Base-by-base conservation (phyloP, 2,113 vertebrate genomes). In the Protomyctophum bolini region DNA sequence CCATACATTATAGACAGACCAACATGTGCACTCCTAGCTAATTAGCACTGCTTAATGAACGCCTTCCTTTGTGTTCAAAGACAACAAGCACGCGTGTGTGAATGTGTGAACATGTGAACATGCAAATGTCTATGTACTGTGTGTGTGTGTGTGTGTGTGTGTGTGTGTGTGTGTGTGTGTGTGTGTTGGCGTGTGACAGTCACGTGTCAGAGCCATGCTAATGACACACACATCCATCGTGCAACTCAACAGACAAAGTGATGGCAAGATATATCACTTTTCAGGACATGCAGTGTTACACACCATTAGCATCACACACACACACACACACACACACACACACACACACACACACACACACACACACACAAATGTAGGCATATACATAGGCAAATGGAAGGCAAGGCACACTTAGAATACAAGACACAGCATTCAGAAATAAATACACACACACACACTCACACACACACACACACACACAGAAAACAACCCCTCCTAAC, bases 121-220 rank as follows among this genome's bases (percentile, higher is more conserved):
- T 68, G 76, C 75, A 77, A 65, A 76, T 41, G 74, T 45, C 59
- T 0, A 59, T 45, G 72, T 49, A n/a, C n/a, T n/a, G 45, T 10
- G 48, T 66, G 73, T 15, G 73, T 29, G 14, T 71, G 70, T 55
- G 14, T 70, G 51, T 72, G 71, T 79, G 69, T 75, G 79, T 50
- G 62, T 69, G 57, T 52, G 4, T 48, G 2, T 63, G 54, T 48
- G 29, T 29, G 48, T 29, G 10, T 54, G 51, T 54, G 51, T 54
- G 51, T 54, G 66, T 65, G 57, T 65, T 70, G 60, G 81, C 64
- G 77, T 79, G 82, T 83, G 83, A 77, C 79, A 77, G 81, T 63
- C 76, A 72, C 84, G 81, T 88, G 81, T 89, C 84, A 76, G 11
- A 66, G 45, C 68, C 76, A 64, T 59, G 72, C 78, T 66, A 72